These are phyloP conservation scores for Mustelus asterias DNA, from an alignment of 2,113 vertebrate genomes.

Conservation along the genomic window DNA sequence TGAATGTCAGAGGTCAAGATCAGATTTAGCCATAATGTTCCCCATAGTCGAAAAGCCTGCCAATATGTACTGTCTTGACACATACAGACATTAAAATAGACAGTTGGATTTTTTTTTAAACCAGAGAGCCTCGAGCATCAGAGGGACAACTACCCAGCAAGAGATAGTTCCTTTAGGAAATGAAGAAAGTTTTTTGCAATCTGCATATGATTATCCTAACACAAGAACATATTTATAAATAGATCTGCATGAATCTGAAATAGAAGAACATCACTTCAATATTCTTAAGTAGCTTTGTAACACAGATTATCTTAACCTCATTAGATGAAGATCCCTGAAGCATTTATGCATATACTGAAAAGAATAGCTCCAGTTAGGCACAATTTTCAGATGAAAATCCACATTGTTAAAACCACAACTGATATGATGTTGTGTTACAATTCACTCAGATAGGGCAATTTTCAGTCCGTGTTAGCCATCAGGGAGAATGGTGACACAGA, in stretches of 20 bases:
- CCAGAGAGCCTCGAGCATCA: not conserved
- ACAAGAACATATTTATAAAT: not conserved
- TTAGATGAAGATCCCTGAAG: not conserved
- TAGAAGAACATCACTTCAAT: not conserved
- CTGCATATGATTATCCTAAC: not conserved
- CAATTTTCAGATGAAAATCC: not conserved
- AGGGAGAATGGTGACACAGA: no score
- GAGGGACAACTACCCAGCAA: not conserved
- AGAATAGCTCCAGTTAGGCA: not conserved
- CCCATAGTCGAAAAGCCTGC: not conserved
- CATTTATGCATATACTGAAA: not conserved
- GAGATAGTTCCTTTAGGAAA: not conserved
- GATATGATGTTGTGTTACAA: no score
- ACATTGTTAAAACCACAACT: not conserved
- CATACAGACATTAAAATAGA: not conserved
- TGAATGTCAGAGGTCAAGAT: not conserved
- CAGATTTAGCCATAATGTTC: not conserved
- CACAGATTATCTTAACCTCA: not conserved
- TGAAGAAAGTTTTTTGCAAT: not conserved
- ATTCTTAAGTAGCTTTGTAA: not conserved
- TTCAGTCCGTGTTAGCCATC: no score
- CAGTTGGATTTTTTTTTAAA: not conserved
- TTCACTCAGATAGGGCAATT: no score
- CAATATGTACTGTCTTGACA: not conserved
- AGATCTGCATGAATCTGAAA: not conserved